These are phyloP conservation scores for Lymantria dispar DNA, from an alignment of 2,888 invertebrate species.

Conservation along the genomic window DNA sequence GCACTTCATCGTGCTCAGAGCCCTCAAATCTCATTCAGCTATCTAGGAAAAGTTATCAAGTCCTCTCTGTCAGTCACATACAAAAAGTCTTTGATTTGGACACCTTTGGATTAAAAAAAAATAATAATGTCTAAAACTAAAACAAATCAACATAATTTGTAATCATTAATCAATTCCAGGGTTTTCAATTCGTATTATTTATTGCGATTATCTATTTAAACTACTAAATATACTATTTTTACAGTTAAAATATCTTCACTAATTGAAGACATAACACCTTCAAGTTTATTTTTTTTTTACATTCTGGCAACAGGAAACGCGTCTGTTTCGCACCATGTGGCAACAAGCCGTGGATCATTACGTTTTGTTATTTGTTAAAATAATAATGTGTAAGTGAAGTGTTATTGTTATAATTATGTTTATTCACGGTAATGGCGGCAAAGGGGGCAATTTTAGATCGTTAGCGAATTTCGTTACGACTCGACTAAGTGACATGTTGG, in stretches of 20 bases:
- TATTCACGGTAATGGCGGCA: slow-evolving; percentile 37
- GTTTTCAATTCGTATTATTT: neutral
- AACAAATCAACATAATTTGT: no score
- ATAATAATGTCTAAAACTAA: no score
- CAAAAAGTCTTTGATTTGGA: no score
- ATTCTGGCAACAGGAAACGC: slow-evolving; percentile 13
- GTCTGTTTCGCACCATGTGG: slow-evolving; percentile 57
- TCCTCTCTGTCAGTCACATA: no score
- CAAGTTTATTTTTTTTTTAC: slow-evolving; percentile 11
- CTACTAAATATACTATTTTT: neutral
- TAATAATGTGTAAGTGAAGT: slow-evolving; percentile 3
- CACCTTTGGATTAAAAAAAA: no score
- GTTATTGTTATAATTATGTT: slow-evolving; percentile 61
- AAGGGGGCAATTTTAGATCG: slow-evolving; percentile 51
- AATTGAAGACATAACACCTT: slow-evolving; percentile 24
- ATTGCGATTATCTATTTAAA: neutral
- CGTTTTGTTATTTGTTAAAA: slow-evolving; percentile 8
- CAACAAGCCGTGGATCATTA: slow-evolving; percentile 37
- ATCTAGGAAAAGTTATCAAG: no score
- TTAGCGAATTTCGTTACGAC: slow-evolving; percentile 52
- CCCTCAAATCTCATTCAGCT: no score
- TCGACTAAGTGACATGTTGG: slow-evolving; percentile 14
- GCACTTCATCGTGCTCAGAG: no score
- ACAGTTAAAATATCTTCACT: slow-evolving; percentile 1
- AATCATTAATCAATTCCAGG: neutral